Conservation (phyloP, 2,113 vertebrate genomes). For the Prinia subflava region DNA sequence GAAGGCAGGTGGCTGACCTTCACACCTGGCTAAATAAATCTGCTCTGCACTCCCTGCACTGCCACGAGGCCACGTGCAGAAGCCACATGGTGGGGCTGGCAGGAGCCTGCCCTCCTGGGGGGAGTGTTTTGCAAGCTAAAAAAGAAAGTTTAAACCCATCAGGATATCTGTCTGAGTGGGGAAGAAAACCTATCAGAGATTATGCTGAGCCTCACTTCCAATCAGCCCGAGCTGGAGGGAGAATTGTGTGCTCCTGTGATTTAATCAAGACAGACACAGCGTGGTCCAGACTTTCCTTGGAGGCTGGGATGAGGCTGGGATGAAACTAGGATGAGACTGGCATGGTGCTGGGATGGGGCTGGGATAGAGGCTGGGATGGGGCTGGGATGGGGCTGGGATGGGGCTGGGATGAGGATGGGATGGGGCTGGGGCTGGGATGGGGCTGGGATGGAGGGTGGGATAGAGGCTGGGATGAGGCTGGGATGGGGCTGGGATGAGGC, state of each 20-base stretch:
- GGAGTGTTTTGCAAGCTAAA: not conserved
- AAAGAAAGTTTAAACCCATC: not conserved
- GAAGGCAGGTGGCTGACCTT: not conserved
- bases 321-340: not conserved
- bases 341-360: not conserved
- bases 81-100: not conserved
- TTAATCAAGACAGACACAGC: not conserved
- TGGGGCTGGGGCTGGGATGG: not conserved
- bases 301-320: not conserved
- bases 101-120: not conserved
- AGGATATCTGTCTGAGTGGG: not conserved
- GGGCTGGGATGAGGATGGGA: not conserved
- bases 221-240: not conserved
- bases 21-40: not conserved
- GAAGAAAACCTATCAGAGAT: not conserved
- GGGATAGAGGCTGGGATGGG: not conserved
- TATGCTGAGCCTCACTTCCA: not conserved
- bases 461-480: not conserved
- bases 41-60: not conserved
- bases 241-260: not conserved
- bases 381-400: not conserved
- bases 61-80: not conserved
- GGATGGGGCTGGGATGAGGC: not conserved
- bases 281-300: not conserved
- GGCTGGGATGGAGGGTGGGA: no score